Base-by-base conservation (phyloP, 2,113 vertebrate species). In the Gila orcuttii region DNA sequence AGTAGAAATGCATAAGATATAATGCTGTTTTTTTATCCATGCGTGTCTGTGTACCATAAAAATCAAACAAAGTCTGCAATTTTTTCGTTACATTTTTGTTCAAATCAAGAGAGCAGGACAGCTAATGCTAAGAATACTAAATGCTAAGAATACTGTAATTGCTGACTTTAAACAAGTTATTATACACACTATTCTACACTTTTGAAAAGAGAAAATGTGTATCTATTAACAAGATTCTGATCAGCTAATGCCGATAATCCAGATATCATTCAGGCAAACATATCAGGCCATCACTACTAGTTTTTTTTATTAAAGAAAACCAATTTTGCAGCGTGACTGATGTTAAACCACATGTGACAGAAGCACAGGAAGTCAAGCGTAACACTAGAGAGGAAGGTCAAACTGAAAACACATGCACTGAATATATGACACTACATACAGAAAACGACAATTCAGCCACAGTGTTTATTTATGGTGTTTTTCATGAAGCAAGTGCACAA, bases 401-500 rank as follows among this genome's bases (percentile, higher is more conserved):
- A 68, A 68, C 13, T 33, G 31, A 33, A 33, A 50, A 77, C 17
- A 21, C 28, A 6, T 77, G 25, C 75, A 77, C 28, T 11, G 45
- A 77, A 52, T 47, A 77, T 11, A 76, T 12, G 66, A 76, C 39
- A 31, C 52, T 0, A 47, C 55, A 55, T 52, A 55, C 19, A 77
- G 55, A 31, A 77, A 55, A 57, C 31, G 36, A 79, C 92, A 91
- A 93, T 94, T 96, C 96, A 95, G 96, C 96, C 97, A 98, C 96
- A 97, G 97, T 97, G 97, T 97, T 98, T 98, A 99, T 98, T 98
- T 98, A 97, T 98, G 96, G 97, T 96, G 96, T 97, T 95, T 96
- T 96, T 95, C 86, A 97, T 98, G 96, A 98, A 97, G 97, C 96
- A 97, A 97, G 96, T 98, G 96, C 96, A 97, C 96, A 96, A 97